Base-by-base conservation (phyloP, 92 coral and sea anemone species). In the Paramuricea clavata region DNA sequence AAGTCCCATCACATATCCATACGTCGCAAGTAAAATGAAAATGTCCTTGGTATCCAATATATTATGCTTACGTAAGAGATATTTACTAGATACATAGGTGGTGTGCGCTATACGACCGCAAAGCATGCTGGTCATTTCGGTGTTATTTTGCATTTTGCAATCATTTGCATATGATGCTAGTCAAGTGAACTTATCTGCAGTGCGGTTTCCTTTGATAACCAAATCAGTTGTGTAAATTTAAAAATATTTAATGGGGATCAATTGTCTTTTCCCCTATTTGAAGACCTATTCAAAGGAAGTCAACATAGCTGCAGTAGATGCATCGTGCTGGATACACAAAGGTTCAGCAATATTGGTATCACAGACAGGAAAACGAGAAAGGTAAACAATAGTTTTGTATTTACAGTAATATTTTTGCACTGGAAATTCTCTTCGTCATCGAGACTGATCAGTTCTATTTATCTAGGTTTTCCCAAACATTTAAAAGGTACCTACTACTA, bases 291-390 rank as follows among this genome's bases (percentile, higher is more conserved):
- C 82, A 41, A 80, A 60, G 64, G 76, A 70, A 22, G 42, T 70
- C 3, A 56, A 73, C 27, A 30, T 88, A n/a, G 89, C 87, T 15
- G 91, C 89, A 21, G 80, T 87, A 0, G 91, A 91, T 43, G 94
- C 87, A 1, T 82, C 91, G 65, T 87, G 91, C 49, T 91, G 94
- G 94, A 56, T 91, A 3, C 93, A 91, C 64, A 91, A 87, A 78
- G 88, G 59, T 39, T 83, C 87, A 68, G 43, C 86, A 39, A 57
- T 80, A 23, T 88, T 85, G 32, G 42, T 77, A 27, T 88, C 74
- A 17, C 71, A 69, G 82, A 69, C 68, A 47, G 87, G 83, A 30
- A 61, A 31, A 2, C 78, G 83, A 56, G 82, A 67, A 35, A 83
- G 90, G 87, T 90, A 86, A 86, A 82, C 61, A 0, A 33, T 33